Evolutionary conservation across 2,113 vertebrate species (phyloP).

Genomic region (Stigmatopora argus): DNA sequence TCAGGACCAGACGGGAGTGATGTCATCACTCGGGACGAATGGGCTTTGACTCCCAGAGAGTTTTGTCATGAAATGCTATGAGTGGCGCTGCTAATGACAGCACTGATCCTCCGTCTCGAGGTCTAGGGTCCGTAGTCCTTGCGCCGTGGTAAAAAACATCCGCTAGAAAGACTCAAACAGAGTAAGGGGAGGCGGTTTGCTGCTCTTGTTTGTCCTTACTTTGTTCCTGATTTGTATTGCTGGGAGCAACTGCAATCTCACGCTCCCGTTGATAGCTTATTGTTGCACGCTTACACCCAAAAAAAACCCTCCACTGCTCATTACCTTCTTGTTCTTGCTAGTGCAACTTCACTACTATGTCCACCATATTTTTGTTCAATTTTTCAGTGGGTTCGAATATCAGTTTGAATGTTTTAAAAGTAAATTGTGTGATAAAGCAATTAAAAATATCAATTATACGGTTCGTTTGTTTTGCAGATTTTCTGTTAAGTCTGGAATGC

Average conservation of each 20-base stretch:
- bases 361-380: not conserved
- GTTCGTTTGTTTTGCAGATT: not conserved
- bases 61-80: conserved; percentile 46
- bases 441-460: too few species aligned
- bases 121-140: not conserved
- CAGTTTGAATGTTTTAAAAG: not conserved
- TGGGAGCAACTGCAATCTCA: not conserved
- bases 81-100: conserved; percentile 34
- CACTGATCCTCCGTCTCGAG: conserved; percentile 21
- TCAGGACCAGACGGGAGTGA: conserved; percentile 35
- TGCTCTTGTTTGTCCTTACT: conserved; percentile 15
- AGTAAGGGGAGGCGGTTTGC: not conserved
- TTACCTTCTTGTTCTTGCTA: not conserved
- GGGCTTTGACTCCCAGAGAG: conserved; percentile 29
- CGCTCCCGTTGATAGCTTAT: not conserved
- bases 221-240: not conserved
- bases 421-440: too few species aligned
- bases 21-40: conserved; percentile 53
- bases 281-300: not conserved
- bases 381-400: not conserved
- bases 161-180: not conserved
- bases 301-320: not conserved
- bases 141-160: conserved; percentile 4
- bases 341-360: not conserved
- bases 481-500: not conserved